phyloP scores from a whole-genome alignment of 2,113 vertebrate genomes.

The Gavia stellata region DNA sequence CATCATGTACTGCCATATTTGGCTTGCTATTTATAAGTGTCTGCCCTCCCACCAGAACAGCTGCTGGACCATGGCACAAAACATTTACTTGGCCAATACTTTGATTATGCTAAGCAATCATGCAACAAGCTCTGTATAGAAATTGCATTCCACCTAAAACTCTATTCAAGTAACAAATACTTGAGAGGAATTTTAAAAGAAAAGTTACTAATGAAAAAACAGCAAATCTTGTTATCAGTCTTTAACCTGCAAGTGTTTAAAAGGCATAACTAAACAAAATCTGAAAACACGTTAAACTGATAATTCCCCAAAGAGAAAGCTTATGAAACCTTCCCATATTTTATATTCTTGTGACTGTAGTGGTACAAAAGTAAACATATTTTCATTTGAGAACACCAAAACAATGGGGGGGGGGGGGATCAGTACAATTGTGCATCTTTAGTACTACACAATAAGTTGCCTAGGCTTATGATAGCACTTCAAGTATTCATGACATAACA shows the following conservation, averaged over 20 bases:
- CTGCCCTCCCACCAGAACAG: not conserved
- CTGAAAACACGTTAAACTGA: not conserved
- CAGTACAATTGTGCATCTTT: not conserved
- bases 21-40: not conserved
- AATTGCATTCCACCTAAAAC: not conserved
- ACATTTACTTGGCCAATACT: not conserved
- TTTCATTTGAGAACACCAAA: not conserved
- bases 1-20: not conserved
- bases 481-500: not conserved
- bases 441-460: not conserved
- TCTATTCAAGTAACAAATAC: not conserved
- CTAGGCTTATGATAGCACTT: not conserved
- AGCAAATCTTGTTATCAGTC: not conserved
- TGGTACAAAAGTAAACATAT: not conserved
- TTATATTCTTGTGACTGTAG: not conserved
- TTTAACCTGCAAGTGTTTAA: not conserved
- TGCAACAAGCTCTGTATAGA: not conserved
- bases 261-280: not conserved
- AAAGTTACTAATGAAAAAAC: not conserved
- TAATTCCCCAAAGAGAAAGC: not conserved
- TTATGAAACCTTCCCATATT: not conserved
- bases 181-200: not conserved
- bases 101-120: not conserved
- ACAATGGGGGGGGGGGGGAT: rapidly evolving
- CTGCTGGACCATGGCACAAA: not conserved